Percentiles rank a stretch among this genome's conserved stretches.
phyloP scores from a whole-genome alignment of 2,113 vertebrate species.

The Xenotilapia flavipinnis region DNA sequence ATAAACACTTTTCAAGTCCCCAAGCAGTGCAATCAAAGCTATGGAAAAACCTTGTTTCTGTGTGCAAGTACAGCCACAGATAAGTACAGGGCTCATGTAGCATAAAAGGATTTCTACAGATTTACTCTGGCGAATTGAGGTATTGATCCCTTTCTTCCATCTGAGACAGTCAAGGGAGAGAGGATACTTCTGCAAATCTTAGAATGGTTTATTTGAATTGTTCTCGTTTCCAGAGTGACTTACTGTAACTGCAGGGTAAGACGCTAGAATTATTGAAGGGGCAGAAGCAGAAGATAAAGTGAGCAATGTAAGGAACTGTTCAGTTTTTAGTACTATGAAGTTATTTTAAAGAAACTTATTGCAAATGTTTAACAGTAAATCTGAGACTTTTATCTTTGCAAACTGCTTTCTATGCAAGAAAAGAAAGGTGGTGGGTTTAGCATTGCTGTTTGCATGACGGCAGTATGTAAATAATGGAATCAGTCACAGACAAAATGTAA shows the following conservation, averaged over 20 bases:
- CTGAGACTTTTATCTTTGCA: neutral
- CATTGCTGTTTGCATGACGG: neutral
- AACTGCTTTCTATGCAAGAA: neutral
- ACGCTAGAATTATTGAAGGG: neutral
- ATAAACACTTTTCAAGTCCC: neutral
- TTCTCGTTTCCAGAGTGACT: neutral
- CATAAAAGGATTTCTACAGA: slow-evolving; percentile 46
- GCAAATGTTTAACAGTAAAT: neutral
- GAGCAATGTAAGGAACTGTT: neutral
- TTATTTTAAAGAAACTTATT: neutral
- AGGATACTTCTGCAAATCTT: neutral
- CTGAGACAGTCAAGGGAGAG: neutral
- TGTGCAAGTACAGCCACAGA: slow-evolving; percentile 11
- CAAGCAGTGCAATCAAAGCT: neutral
- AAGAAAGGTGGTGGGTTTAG: neutral
- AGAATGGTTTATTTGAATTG: neutral
- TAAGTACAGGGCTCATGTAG: slow-evolving; percentile 23
- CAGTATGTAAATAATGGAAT: neutral
- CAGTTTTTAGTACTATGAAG: neutral
- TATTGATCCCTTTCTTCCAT: slow-evolving; percentile 22
- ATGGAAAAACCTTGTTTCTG: neutral
- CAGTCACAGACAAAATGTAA: neutral
- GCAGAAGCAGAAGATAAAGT: neutral
- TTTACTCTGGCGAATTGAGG: neutral
- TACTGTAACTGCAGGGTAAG: neutral